These are phyloP conservation scores for Aphelenchoides besseyi DNA, from an alignment of 1,140 invertebrate species.

Conservation along the genomic window DNA sequence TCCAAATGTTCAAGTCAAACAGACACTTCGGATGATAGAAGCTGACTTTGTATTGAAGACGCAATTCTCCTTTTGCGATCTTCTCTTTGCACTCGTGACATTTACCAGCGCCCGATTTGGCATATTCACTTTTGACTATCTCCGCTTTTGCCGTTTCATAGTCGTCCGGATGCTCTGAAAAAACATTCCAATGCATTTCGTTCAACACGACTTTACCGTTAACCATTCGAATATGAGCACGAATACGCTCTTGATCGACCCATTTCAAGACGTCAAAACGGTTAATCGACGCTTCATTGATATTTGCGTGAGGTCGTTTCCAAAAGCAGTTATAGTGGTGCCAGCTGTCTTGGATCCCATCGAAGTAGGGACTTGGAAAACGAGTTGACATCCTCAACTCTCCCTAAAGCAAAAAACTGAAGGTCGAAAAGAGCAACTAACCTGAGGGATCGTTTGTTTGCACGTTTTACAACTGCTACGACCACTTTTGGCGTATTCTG, in stretches of 20 bases:
- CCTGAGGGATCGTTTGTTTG: slow-evolving; percentile 79
- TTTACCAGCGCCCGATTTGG: slow-evolving; percentile 70
- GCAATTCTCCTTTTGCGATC: slow-evolving; percentile 66
- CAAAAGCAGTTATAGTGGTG: slow-evolving; percentile 86
- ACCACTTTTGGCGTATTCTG: slow-evolving; percentile 85
- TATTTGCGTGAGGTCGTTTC: slow-evolving; percentile 32
- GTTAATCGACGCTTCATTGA: slow-evolving; percentile 52
- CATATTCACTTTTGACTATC: slow-evolving; percentile 41
- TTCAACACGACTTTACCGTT: slow-evolving; percentile 25
- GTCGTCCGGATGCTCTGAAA: slow-evolving; percentile 13
- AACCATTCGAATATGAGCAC: slow-evolving; percentile 35
- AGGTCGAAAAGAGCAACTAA: slow-evolving; percentile 33
- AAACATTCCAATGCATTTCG: not conserved
- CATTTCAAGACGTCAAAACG: slow-evolving; percentile 52
- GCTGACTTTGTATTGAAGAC: slow-evolving; percentile 31
- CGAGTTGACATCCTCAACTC: slow-evolving; percentile 44
- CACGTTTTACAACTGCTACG: slow-evolving; percentile 78
- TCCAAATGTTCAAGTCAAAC: slow-evolving; percentile 22
- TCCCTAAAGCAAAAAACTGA: slow-evolving; percentile 37
- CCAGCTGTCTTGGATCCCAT: slow-evolving; percentile 56
- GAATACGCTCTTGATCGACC: slow-evolving; percentile 54
- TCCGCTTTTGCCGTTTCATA: slow-evolving; percentile 21
- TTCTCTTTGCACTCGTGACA: slow-evolving; percentile 74
- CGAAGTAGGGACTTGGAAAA: slow-evolving; percentile 41
- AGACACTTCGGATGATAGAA: slow-evolving; percentile 51